These are phyloP conservation scores for Eupeodes corollae DNA, from an alignment of 1,140 invertebrate genomes.

Conservation along the genomic window DNA sequence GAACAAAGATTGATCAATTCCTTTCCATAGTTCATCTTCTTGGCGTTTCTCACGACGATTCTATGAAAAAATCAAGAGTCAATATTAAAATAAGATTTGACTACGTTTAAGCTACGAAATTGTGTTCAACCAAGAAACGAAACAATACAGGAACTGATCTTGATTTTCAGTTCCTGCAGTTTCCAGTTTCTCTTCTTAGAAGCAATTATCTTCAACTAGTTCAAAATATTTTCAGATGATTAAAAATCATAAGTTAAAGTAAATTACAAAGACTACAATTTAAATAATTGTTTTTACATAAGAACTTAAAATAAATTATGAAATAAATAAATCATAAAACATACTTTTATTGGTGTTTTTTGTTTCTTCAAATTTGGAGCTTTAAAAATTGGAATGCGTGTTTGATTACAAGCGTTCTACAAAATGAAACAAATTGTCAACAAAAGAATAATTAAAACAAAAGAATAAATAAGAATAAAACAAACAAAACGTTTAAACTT, in stretches of 20 bases:
- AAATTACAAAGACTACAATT: no score
- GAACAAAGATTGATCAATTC: conserved; percentile 31
- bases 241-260: no score
- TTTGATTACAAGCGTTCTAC: conserved; percentile 29
- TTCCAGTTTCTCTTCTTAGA: no score
- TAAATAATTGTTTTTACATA: no score
- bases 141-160: no score
- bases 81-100: no score
- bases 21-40: conserved; percentile 35
- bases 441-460: conserved; percentile 4
- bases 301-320: neutral
- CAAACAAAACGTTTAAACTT: conserved; percentile 8
- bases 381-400: conserved; percentile 20
- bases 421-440: neutral
- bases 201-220: no score
- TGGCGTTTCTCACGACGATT: conserved; percentile 24
- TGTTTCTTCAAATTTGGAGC: neutral
- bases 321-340: conserved; percentile 9
- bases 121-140: no score
- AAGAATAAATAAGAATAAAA: conserved; percentile 8
- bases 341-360: conserved; percentile 19
- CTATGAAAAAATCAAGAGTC: conserved; percentile 7
- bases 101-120: no score
- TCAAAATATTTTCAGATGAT: no score
- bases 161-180: no score